These are phyloP conservation scores for Thermophis baileyi DNA, from an alignment of 2,113 vertebrate species.

Conservation along the genomic window DNA sequence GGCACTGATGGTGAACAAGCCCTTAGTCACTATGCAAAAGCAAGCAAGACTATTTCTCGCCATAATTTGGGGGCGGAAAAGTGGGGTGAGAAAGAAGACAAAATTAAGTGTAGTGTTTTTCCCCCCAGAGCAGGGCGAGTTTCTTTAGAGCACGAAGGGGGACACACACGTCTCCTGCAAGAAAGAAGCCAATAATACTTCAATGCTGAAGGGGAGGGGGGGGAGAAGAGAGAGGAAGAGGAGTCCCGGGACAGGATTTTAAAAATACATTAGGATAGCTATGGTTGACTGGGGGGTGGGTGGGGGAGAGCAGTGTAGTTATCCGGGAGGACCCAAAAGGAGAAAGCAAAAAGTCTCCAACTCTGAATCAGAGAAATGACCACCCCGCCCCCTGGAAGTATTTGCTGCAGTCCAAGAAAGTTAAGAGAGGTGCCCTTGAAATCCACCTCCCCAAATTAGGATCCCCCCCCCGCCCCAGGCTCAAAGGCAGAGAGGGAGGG, in stretches of 20 bases:
- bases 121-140: not conserved
- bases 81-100: not conserved
- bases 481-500: not conserved
- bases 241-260: not conserved
- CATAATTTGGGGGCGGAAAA: not conserved
- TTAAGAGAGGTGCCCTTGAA: not conserved
- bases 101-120: not conserved
- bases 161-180: not conserved
- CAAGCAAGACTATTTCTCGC: not conserved
- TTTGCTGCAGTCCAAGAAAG: conserved; percentile 15
- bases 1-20: not conserved
- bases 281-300: not conserved
- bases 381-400: not conserved
- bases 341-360: not conserved
- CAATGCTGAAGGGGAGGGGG: not conserved
- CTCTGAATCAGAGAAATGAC: not conserved
- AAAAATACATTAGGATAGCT: not conserved
- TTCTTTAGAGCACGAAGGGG: not conserved
- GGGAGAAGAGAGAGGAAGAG: not conserved
- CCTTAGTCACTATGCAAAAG: conserved; percentile 18
- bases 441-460: not conserved
- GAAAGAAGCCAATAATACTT: not conserved
- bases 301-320: not conserved
- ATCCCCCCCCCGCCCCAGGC: not conserved
- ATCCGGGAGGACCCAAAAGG: not conserved